phyloP scores from a whole-genome alignment of 2,888 invertebrate genomes.

The Dioctria rufipes region DNA sequence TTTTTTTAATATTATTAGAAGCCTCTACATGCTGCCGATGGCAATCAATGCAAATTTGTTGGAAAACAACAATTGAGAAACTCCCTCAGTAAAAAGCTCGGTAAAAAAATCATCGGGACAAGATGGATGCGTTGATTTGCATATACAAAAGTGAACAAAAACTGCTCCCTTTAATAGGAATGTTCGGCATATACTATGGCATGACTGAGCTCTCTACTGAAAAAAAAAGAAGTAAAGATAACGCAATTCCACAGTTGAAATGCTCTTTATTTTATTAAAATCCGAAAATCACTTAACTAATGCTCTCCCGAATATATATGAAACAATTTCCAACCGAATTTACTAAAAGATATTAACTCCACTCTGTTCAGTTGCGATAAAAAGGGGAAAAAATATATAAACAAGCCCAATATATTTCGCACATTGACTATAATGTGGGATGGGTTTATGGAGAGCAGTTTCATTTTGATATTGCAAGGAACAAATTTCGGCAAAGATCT shows the following conservation, averaged over 20 bases:
- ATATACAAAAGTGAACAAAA: constrained; percentile 25
- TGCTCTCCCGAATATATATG: constrained; percentile 45
- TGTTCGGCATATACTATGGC: background rate
- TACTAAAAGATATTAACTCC: constrained; percentile 47
- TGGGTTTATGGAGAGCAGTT: background rate
- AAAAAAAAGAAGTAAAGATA: constrained; percentile 32
- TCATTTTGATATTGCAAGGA: constrained; percentile 47
- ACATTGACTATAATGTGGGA: background rate
- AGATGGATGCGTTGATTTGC: constrained; percentile 53
- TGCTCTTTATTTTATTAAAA: constrained; percentile 59
- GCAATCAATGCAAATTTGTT: constrained; percentile 25
- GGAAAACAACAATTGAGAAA: constrained; percentile 11
- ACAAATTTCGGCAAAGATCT: constrained; percentile 27
- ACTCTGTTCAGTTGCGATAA: constrained; percentile 35
- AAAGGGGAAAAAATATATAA: constrained; percentile 12
- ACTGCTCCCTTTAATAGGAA: background rate
- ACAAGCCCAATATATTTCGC: constrained; percentile 38
- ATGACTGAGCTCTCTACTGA: background rate
- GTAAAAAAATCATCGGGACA: constrained; percentile 26
- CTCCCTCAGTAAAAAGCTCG: constrained; percentile 13
- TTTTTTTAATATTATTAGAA: constrained; percentile 39
- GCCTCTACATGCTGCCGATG: constrained; percentile 30
- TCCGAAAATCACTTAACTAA: constrained; percentile 59
- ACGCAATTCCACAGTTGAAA: constrained; percentile 23
- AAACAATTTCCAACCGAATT: constrained; percentile 45